Percentiles rank a stretch among this genome's conserved stretches.
Evolutionary conservation across 2,888 invertebrate genomes (phyloP).

Genomic region (Phania funesta): DNA sequence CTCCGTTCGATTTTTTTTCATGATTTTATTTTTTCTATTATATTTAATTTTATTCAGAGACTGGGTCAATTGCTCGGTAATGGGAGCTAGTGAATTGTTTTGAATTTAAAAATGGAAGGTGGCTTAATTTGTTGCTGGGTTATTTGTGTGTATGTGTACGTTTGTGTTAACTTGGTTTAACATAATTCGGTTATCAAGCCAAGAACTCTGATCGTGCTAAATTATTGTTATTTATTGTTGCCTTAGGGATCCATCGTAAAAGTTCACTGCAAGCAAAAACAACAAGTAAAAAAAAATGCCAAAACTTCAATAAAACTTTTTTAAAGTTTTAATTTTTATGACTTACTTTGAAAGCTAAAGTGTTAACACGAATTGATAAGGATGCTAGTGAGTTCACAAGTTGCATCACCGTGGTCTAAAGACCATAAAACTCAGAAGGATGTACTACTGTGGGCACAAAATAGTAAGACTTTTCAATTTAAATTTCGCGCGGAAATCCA

Average conservation of each 20-base stretch:
- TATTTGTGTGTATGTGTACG: constrained; percentile 3
- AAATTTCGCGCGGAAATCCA: too few relatives aligned
- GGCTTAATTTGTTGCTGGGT: constrained; percentile 22
- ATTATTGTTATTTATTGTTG: constrained; percentile 65
- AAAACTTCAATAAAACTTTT: constrained; percentile 18
- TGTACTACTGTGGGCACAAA: too few relatives aligned
- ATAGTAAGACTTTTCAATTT: too few relatives aligned
- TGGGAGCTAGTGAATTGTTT: constrained; percentile 48
- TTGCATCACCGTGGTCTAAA: too few relatives aligned
- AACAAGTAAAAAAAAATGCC: not conserved
- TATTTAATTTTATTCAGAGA: constrained; percentile 33
- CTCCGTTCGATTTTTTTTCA: constrained; percentile 8
- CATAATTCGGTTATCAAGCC: constrained; percentile 57
- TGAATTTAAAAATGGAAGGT: constrained; percentile 38
- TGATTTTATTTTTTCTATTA: not conserved
- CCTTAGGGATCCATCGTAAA: constrained; percentile 55
- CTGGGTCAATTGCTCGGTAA: constrained; percentile 66
- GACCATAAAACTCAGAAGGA: too few relatives aligned
- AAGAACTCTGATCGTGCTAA: constrained; percentile 60
- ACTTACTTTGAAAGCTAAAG: constrained; percentile 22
- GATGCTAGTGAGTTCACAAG: too few relatives aligned
- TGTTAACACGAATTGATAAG: not conserved
- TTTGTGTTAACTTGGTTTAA: constrained; percentile 46
- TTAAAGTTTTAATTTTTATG: not conserved
- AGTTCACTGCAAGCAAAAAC: constrained; percentile 1